Evolutionary conservation across 2,113 vertebrate genomes (phyloP).

Genomic region (Apus apus): DNA sequence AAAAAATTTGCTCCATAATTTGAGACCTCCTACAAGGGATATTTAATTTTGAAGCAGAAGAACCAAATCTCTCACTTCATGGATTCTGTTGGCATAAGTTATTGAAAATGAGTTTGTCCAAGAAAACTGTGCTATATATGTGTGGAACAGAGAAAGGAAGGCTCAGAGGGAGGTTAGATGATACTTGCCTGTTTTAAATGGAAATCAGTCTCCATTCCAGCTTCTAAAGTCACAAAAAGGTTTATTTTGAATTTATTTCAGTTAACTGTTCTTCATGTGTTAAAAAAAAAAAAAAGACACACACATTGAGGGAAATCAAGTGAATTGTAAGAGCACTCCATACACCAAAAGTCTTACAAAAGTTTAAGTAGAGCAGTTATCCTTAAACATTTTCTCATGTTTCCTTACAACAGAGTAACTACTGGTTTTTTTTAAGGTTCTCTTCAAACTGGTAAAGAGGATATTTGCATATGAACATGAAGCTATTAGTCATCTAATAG

Average conservation of each 20-base stretch:
- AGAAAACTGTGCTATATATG: not conserved
- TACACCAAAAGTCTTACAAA: not conserved
- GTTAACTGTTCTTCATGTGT: not conserved
- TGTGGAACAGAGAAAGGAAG: not conserved
- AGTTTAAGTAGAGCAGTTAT: not conserved
- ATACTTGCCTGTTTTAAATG: not conserved
- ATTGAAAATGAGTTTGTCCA: not conserved
- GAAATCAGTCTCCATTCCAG: not conserved
- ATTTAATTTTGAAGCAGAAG: slow-evolving; percentile 23
- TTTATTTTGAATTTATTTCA: not conserved
- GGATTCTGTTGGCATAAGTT: slow-evolving; percentile 14
- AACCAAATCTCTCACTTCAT: not conserved
- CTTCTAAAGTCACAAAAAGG: not conserved
- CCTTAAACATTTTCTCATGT: not conserved
- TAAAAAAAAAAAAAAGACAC: not conserved
- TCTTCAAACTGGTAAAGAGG: not conserved
- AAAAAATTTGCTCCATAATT: not conserved
- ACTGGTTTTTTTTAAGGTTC: not conserved
- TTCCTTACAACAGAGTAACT: not conserved
- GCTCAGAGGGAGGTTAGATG: not conserved
- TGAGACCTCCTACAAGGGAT: not conserved
- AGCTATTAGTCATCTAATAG: not conserved
- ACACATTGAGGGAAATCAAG: not conserved
- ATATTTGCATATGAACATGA: not conserved
- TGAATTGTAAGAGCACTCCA: not conserved